A percentile compares a stretch with the other conserved stretches of the same genome.
Conservation (phyloP, 2,888 invertebrate genomes). For the Caradrina kadenii region DNA sequence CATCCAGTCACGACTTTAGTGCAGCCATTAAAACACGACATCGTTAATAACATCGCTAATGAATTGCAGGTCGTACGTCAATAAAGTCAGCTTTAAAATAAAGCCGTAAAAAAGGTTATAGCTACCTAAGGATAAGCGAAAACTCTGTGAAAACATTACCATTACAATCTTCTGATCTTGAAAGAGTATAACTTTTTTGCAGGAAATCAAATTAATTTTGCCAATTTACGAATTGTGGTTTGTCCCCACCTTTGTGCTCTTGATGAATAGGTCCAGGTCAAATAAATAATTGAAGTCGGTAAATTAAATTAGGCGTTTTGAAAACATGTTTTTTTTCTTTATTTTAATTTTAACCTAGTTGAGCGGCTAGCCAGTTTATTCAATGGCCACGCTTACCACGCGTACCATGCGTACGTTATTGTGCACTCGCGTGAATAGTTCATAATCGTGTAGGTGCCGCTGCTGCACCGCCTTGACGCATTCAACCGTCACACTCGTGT, state of each 20-base stretch:
- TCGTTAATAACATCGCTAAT: slow-evolving; percentile 44
- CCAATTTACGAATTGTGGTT: not conserved
- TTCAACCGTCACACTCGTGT: slow-evolving; percentile 22
- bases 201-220: slow-evolving; percentile 4
- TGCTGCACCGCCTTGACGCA: slow-evolving; percentile 45
- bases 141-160: not conserved
- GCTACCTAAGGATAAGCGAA: not conserved
- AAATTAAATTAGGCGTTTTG: not conserved
- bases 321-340: not conserved
- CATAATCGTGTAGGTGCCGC: slow-evolving; percentile 57
- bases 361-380: slow-evolving; percentile 23
- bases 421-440: slow-evolving; percentile 72
- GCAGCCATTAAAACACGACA: slow-evolving; percentile 50
- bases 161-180: not conserved
- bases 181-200: not conserved
- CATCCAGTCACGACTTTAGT: slow-evolving; percentile 45
- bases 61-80: slow-evolving; percentile 28
- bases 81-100: slow-evolving; percentile 1
- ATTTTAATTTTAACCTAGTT: slow-evolving; percentile 13
- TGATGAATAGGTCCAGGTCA: not conserved
- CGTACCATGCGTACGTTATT: slow-evolving; percentile 58
- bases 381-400: slow-evolving; percentile 35
- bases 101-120: not conserved
- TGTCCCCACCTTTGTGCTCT: not conserved
- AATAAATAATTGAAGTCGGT: not conserved